These are phyloP conservation scores for Dascillus cervinus DNA, from an alignment of 2,888 invertebrate genomes.

Conservation along the genomic window DNA sequence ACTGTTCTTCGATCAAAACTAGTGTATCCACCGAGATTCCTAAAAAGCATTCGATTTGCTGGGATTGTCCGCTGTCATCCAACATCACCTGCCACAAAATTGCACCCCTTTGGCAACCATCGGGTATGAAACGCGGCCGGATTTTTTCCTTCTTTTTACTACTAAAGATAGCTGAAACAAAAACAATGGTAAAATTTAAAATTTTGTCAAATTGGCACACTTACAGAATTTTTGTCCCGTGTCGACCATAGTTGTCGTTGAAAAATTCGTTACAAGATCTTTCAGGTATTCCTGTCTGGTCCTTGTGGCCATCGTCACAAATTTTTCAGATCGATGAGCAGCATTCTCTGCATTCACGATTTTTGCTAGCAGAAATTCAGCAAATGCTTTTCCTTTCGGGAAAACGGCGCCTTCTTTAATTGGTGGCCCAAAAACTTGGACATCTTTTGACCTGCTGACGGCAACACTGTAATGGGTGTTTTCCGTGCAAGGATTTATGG, in stretches of 20 bases:
- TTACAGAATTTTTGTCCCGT: slow-evolving; percentile 82
- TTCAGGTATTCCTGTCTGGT: slow-evolving; percentile 93
- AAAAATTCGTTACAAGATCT: slow-evolving; percentile 80
- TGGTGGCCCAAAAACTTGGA: slow-evolving; percentile 94
- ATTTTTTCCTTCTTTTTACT: slow-evolving; percentile 71
- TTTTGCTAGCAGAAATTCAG: slow-evolving; percentile 92
- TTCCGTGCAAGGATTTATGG: slow-evolving; percentile 84
- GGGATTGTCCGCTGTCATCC: slow-evolving; percentile 59
- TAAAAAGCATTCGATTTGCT: slow-evolving; percentile 67
- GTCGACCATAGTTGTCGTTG: slow-evolving; percentile 72
- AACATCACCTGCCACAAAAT: slow-evolving; percentile 76
- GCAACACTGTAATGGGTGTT: slow-evolving; percentile 74
- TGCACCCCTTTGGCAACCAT: slow-evolving; percentile 67
- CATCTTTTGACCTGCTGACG: slow-evolving; percentile 74
- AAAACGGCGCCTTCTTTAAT: slow-evolving; percentile 82
- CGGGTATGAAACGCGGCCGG: slow-evolving; percentile 65
- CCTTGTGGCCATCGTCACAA: slow-evolving; percentile 92
- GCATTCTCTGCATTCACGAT: slow-evolving; percentile 96
- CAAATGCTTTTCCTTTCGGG: slow-evolving; percentile 84
- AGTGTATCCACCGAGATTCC: slow-evolving; percentile 83
- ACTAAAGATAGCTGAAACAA: slow-evolving; percentile 51
- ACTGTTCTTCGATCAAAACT: slow-evolving; percentile 76
- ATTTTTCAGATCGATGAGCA: slow-evolving; percentile 92
- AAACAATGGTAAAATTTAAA: slow-evolving; percentile 8
- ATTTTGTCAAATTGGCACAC: slow-evolving; percentile 31